Evolutionary conservation across 2,888 invertebrate species (phyloP).

Genomic region (Agrotis puta): DNA sequence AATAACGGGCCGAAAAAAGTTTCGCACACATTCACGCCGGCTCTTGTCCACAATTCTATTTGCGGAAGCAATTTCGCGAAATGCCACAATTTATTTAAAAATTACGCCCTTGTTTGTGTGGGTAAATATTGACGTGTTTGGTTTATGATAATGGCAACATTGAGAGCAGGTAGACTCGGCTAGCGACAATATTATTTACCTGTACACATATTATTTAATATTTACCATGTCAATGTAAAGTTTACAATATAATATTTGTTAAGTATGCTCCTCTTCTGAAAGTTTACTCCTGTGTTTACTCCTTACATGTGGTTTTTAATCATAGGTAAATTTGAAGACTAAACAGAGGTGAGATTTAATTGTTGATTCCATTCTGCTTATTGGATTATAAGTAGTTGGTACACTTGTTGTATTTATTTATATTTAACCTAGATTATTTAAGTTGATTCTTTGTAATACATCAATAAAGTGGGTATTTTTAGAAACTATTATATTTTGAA

Average conservation of each 20-base stretch:
- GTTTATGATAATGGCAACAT: constrained; percentile 91
- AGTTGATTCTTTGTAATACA: neutral
- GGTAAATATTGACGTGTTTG: constrained; percentile 91
- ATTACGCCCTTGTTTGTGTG: constrained; percentile 91
- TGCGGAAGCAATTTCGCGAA: constrained; percentile 90
- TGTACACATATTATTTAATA: constrained; percentile 90
- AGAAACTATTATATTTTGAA: too few species aligned
- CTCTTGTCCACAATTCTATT: constrained; percentile 88
- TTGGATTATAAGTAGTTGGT: constrained; percentile 55
- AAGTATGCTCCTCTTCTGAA: constrained; percentile 89
- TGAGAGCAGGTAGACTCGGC: constrained; percentile 85
- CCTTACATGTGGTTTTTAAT: constrained; percentile 87
- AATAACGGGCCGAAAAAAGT: constrained; percentile 84
- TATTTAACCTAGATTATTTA: constrained; percentile 8
- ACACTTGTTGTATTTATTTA: constrained; percentile 19
- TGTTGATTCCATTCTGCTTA: constrained; percentile 69
- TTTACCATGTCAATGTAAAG: constrained; percentile 89
- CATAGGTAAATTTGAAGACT: constrained; percentile 87
- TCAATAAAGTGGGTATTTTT: neutral
- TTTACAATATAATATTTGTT: constrained; percentile 90
- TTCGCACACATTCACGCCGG: constrained; percentile 82
- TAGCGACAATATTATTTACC: constrained; percentile 89
- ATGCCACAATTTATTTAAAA: constrained; percentile 92
- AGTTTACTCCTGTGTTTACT: constrained; percentile 87
- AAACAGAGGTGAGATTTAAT: constrained; percentile 76